phyloP scores from a whole-genome alignment of 2,888 invertebrate species.

The Penaeus monodon region DNA sequence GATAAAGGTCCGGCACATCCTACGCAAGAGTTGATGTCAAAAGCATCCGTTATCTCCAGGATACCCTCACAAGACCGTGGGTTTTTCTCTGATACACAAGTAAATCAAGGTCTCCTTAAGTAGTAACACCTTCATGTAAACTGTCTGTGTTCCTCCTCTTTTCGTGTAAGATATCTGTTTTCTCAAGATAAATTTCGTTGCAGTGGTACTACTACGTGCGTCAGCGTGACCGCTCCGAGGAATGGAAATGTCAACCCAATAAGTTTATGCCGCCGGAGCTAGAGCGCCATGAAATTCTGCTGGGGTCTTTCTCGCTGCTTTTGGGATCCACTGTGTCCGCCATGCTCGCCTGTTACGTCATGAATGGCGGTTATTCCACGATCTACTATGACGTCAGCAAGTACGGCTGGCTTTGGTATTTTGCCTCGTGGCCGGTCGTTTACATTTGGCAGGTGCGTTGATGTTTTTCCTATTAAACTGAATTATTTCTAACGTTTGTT shows the following conservation, averaged over 20 bases:
- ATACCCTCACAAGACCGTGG: too few species aligned
- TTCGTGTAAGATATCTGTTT: background rate
- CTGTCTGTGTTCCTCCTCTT: too few species aligned
- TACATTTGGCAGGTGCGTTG: slow-evolving; percentile 76
- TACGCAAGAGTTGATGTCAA: too few species aligned
- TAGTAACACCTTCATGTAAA: too few species aligned
- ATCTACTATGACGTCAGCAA: slow-evolving; percentile 78
- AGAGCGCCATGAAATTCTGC: slow-evolving; percentile 78
- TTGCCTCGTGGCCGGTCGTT: slow-evolving; percentile 77
- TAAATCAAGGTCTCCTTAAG: too few species aligned
- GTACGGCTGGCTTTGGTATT: slow-evolving; percentile 78
- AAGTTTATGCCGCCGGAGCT: slow-evolving; percentile 79
- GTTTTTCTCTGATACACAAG: too few species aligned
- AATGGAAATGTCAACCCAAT: slow-evolving; percentile 82
- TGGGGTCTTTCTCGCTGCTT: slow-evolving; percentile 76
- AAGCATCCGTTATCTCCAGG: too few species aligned
- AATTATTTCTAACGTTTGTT: too few species aligned
- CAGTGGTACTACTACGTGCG: slow-evolving; percentile 82
- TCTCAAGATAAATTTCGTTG: slow-evolving; percentile 46
- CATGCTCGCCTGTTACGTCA: slow-evolving; percentile 77
- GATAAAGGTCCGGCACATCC: too few species aligned
- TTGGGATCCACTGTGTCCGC: slow-evolving; percentile 75
- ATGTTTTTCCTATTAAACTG: background rate
- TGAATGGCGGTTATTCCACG: slow-evolving; percentile 78
- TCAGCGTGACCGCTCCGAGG: slow-evolving; percentile 75